A percentile compares a stretch with the other conserved stretches of the same genome.
Evolutionary conservation across 2,888 invertebrate species (phyloP).

Genomic region (Rhabditoides inermis): DNA sequence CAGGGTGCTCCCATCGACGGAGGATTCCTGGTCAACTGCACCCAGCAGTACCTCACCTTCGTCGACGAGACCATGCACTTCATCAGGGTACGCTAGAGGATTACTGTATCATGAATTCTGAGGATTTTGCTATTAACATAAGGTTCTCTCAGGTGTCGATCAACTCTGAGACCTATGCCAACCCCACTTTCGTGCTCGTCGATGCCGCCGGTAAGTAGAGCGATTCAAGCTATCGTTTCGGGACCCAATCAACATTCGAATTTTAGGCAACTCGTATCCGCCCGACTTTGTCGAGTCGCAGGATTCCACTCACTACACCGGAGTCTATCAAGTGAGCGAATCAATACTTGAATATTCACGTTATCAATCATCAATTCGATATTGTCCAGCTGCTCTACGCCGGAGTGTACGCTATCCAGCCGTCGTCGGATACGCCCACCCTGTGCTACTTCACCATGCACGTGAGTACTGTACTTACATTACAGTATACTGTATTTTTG

Average conservation of each 20-base stretch:
- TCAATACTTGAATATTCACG: not conserved
- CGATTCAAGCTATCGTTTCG: too few relatives aligned
- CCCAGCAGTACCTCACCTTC: slow-evolving; percentile 13
- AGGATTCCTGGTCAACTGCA: slow-evolving; percentile 22
- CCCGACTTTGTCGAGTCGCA: not conserved
- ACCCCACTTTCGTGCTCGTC: slow-evolving; percentile 22
- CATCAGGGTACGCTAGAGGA: slow-evolving; percentile 20
- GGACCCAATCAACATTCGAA: not conserved
- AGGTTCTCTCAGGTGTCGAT: too few relatives aligned
- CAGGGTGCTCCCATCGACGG: slow-evolving; percentile 15
- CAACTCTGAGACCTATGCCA: slow-evolving; percentile 14
- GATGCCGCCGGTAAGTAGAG: slow-evolving; percentile 18
- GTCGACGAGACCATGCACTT: slow-evolving; percentile 30
- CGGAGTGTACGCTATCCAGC: too few relatives aligned
- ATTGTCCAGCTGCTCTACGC: too few relatives aligned
- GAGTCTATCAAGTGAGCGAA: not conserved
- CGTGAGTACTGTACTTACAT: too few relatives aligned
- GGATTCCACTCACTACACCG: slow-evolving; percentile 2
- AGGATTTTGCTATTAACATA: too few relatives aligned
- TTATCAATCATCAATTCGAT: too few relatives aligned
- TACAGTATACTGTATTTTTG: too few relatives aligned
- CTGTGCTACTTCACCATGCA: too few relatives aligned
- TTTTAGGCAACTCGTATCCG: not conserved
- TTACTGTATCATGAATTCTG: too few relatives aligned
- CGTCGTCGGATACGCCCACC: too few relatives aligned